Base-by-base conservation (phyloP, 2,888 invertebrate species). In the Parnassius orleans region DNA sequence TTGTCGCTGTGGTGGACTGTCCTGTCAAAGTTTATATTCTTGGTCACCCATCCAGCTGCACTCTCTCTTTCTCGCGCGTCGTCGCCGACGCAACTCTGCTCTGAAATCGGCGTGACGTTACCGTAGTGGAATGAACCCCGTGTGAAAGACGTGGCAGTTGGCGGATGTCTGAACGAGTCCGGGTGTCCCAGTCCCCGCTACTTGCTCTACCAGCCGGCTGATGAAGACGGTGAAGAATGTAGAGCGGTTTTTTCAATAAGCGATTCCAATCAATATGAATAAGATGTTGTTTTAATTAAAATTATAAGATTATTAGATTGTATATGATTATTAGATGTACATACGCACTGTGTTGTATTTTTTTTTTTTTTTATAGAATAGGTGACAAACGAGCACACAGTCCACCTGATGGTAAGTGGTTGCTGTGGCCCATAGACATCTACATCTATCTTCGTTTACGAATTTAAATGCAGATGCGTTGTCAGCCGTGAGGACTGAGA, bases 21-120 rank as follows among this genome's bases (percentile, higher is more conserved):
- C 57, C 47, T 41, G 47, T 33, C n/a, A 47, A n/a, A 55, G 56
- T 11, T 7, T n/a, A 2, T 15, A 52, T 9, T 15, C 9, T 14
- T 61, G 44, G 51, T 47, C 46, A 12, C 52, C 11, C 12, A 11
- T 19, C 3, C 43, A 33, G 33, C 51, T 47, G 52, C 83, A 82
- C 86, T 86, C 87, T 87, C 87, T 87, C 86, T 84, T 81, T 85
- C 83, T 72, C 81, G 74, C 86, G 65, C 77, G 75, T 80, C 77
- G 79, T 64, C 67, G 50, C 67, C 66, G 14, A 57, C 58, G 63
- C 57, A 63, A 52, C 42, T 24, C 42, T 77, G 81, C 74, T 74
- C 78, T 79, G 73, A 79, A 82, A 83, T 81, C 76, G 76, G 69
- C 73, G 78, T 78, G 80, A 79, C 80, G 78, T 74, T 66, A 69